Evolutionary conservation across 1,140 invertebrate genomes (phyloP), one percentile per base, ranked within the genome.

Genomic region (Platyscapa corneri): DNA sequence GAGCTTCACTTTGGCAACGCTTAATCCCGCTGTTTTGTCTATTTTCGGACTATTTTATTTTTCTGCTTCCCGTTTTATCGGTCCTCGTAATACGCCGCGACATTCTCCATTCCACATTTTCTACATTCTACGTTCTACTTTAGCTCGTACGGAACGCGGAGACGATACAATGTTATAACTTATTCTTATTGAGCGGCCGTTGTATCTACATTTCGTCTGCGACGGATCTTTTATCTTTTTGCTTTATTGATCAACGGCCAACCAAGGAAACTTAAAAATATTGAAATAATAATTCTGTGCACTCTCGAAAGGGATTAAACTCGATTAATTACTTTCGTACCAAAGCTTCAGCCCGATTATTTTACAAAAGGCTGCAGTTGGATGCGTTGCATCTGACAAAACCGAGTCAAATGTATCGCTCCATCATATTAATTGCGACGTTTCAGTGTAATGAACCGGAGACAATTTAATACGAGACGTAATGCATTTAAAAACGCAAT

Each of bases 11-110:
- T 70, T 34, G 37, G 37, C 34, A 42, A 14, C 70, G 70, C 70
- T 74, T 74, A 42, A 74, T 74, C 70, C 37, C 23, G 27, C 37
- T 74, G 70, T 74, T 74, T 74, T 74, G 70, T 74, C 70, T 42
- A 74, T 74, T 74, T 74, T 74, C 70, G 37, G 27, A 2, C 14
- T 42, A 23, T n/a, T 74, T 74, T 74, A 74, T 74, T 74, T 74
- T 34, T 23, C 20, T 37, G 70, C 5, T n/a, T n/a, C 0, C 6
- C 70, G 70, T 74, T 74, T 74, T 74, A 37, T 74, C 42, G 37
- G 16, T 72, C 70, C 37, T 27, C 23, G 18, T n/a, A 14, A 42
- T n/a, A 37, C 70, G 37, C 20, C 37, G 23, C n/a, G 23, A 74
- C 20, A n/a, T n/a, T n/a, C n/a, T n/a, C n/a, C n/a, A n/a, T n/a